Conservation (phyloP, 2,113 vertebrate species). For the Chrysemys picta region DNA sequence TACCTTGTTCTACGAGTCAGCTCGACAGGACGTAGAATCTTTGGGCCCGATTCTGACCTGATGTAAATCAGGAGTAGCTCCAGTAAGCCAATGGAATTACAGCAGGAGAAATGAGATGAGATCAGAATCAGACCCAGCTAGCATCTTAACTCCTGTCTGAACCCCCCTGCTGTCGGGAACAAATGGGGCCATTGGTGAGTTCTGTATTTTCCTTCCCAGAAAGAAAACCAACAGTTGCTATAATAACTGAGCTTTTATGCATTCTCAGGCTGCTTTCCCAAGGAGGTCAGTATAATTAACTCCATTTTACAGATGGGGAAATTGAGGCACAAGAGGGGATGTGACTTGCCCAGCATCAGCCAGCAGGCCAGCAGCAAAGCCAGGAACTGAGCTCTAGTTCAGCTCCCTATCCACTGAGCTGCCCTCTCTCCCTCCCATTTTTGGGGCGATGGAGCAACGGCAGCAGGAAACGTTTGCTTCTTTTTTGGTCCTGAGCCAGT, state of each 20-base stretch:
- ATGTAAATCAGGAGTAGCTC: not conserved
- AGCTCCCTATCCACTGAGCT: not conserved
- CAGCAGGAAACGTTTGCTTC: not conserved
- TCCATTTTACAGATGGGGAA: not conserved
- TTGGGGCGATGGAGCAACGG: not conserved
- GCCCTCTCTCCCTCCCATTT: not conserved
- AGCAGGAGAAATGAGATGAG: not conserved
- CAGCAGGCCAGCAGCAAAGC: not conserved
- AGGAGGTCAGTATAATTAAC: not conserved
- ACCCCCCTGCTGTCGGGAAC: not conserved
- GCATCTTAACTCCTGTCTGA: not conserved
- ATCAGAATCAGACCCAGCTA: fast-evolving
- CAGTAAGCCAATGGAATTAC: not conserved
- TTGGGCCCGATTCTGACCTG: not conserved
- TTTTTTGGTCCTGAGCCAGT: not conserved
- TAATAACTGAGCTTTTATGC: not conserved
- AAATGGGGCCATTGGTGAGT: fast-evolving
- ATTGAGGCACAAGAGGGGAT: not conserved
- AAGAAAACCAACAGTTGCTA: not conserved
- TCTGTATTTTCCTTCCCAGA: fast-evolving
- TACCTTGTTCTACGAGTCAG: not conserved
- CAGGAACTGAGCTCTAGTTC: not conserved
- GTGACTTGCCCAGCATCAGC: not conserved
- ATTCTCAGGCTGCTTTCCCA: not conserved
- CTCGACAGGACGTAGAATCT: not conserved